phyloP scores from a whole-genome alignment of 2,888 invertebrate genomes.

The Hemicrepidius hirtus region DNA sequence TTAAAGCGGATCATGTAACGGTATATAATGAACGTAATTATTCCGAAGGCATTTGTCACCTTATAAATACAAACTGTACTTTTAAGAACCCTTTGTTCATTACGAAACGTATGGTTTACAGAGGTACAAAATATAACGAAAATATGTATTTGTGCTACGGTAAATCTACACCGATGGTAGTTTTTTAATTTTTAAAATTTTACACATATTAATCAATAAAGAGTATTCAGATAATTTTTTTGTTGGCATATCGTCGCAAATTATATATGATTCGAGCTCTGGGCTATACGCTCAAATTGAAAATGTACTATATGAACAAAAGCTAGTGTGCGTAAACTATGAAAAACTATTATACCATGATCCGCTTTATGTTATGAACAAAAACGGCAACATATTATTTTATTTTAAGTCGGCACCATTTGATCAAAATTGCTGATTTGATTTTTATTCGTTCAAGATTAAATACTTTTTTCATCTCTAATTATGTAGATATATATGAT shows the following conservation, averaged over 20 bases:
- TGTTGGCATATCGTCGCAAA: conserved; percentile 1
- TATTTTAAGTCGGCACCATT: neutral
- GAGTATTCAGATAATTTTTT: conserved; percentile 10
- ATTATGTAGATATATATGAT: neutral
- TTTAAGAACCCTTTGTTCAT: conserved; percentile 11
- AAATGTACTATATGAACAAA: neutral
- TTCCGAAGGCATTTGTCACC: too few relatives aligned
- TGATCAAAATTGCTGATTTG: neutral
- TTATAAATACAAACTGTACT: neutral
- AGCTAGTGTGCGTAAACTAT: neutral
- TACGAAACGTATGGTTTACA: conserved; percentile 6
- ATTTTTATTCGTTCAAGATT: too few relatives aligned
- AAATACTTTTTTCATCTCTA: neutral
- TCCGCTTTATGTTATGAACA: neutral
- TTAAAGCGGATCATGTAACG: neutral
- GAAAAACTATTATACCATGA: neutral
- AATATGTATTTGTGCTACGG: neutral
- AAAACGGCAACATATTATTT: neutral
- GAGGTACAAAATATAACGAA: neutral
- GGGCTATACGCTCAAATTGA: conserved; percentile 5
- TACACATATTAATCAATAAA: conserved; percentile 22
- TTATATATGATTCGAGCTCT: neutral
- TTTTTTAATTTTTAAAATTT: conserved; percentile 4
- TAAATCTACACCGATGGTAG: neutral
- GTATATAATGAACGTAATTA: neutral